phyloP scores from a whole-genome alignment of 2,113 vertebrate species.

The Elephantulus edwardii region DNA sequence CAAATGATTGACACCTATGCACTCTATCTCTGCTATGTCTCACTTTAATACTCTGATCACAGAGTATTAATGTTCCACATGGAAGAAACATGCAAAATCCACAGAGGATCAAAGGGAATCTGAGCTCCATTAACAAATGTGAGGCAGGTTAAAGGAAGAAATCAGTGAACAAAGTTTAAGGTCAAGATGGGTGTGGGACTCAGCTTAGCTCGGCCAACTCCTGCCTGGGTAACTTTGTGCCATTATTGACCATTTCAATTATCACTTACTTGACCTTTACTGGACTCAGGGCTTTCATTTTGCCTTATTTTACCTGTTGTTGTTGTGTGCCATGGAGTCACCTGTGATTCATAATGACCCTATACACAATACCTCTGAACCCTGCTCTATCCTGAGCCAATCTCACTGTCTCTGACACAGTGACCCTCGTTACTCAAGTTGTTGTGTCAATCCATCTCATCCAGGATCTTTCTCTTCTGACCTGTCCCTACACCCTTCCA shows the following conservation, averaged over 20 bases:
- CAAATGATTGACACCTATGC: not conserved
- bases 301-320: not conserved
- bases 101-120: not conserved
- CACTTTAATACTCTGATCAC: not conserved
- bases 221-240: not conserved
- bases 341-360: too few species aligned
- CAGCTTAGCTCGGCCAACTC: rapidly evolving
- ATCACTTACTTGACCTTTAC: not conserved
- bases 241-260: not conserved
- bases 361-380: too few species aligned
- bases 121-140: too few species aligned
- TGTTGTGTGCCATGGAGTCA: too few species aligned
- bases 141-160: not conserved
- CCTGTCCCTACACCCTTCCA: too few species aligned
- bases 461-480: too few species aligned
- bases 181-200: too few species aligned
- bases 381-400: too few species aligned
- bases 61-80: not conserved
- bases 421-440: too few species aligned
- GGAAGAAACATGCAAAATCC: not conserved
- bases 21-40: not conserved
- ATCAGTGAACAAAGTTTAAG: not conserved
- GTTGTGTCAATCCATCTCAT: too few species aligned
- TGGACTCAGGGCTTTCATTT: not conserved
- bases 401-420: not conserved